Evolutionary conservation across 53 echinoderm and acorn worm species (phyloP).

Genomic region (Patiria pectinifera): DNA sequence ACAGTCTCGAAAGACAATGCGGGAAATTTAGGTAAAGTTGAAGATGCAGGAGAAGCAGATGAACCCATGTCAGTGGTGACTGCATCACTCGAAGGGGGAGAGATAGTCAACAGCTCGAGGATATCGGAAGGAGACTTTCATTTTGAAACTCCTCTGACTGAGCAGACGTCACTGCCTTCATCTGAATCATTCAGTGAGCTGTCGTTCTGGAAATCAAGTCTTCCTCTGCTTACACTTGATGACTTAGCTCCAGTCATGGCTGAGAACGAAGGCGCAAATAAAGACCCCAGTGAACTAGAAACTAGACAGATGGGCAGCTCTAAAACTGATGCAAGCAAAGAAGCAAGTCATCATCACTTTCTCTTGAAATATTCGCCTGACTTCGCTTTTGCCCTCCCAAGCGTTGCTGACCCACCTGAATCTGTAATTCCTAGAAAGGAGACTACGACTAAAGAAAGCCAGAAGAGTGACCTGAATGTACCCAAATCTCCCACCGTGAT

Average conservation of each 20-base stretch:
- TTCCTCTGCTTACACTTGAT: slow-evolving; percentile 48
- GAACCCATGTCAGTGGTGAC: not conserved
- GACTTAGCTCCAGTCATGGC: slow-evolving; percentile 46
- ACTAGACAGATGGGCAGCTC: not conserved
- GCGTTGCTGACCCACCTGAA: not conserved
- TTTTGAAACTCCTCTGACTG: not conserved
- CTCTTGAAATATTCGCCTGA: slow-evolving; percentile 54
- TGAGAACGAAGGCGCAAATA: not conserved
- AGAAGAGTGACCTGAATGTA: not conserved
- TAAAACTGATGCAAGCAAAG: not conserved
- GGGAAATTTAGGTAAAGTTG: not conserved
- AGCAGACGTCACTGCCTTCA: not conserved
- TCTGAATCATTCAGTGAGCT: slow-evolving; percentile 52
- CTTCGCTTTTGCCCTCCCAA: slow-evolving; percentile 5
- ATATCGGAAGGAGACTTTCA: not conserved
- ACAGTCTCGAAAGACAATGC: not conserved
- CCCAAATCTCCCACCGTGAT: slow-evolving; percentile 33
- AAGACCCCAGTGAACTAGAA: not conserved
- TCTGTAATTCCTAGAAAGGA: not conserved
- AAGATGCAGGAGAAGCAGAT: not conserved
- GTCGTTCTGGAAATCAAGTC: slow-evolving; percentile 60
- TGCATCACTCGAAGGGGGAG: not conserved
- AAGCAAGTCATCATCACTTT: slow-evolving; percentile 40
- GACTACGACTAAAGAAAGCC: not conserved
- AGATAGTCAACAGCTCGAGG: not conserved